Conservation (phyloP, 2,113 vertebrate genomes). For the Ptychochromis oligacanthus region DNA sequence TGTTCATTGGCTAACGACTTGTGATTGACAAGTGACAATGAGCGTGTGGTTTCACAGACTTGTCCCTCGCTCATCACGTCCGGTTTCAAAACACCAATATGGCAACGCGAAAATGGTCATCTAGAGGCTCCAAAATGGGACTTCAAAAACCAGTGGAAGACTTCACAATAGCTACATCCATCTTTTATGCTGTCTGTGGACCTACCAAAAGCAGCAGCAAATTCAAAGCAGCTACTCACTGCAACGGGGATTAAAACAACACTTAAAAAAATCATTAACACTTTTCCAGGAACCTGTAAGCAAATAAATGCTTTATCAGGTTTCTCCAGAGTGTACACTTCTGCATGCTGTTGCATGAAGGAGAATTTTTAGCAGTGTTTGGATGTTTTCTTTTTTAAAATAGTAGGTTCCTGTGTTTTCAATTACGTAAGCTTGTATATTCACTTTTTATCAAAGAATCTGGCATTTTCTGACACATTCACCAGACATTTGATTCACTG, state of each 20-base stretch:
- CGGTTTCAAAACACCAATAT: background rate
- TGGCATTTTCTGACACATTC: background rate
- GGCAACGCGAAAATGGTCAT: background rate
- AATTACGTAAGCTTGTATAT: too few relatives aligned
- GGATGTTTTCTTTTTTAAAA: background rate
- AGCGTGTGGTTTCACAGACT: background rate
- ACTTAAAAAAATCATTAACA: background rate
- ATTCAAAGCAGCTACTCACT: background rate
- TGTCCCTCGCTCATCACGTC: background rate
- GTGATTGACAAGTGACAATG: background rate
- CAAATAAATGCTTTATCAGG: background rate
- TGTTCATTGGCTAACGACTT: fast-evolving
- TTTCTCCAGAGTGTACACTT: background rate
- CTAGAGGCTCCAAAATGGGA: background rate
- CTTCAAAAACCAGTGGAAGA: background rate
- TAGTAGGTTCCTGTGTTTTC: background rate
- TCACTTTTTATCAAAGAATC: background rate
- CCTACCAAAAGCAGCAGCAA: background rate
- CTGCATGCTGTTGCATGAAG: background rate
- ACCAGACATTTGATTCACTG: background rate
- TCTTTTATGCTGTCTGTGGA: background rate
- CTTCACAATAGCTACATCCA: background rate
- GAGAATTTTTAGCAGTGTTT: background rate
- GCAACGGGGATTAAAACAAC: too few relatives aligned
- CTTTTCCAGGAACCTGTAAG: background rate